A percentile compares a stretch with the other conserved stretches of the same genome.
Evolutionary conservation across 2,113 vertebrate genomes (phyloP).

Genomic region (Hippopotamus amphibius): DNA sequence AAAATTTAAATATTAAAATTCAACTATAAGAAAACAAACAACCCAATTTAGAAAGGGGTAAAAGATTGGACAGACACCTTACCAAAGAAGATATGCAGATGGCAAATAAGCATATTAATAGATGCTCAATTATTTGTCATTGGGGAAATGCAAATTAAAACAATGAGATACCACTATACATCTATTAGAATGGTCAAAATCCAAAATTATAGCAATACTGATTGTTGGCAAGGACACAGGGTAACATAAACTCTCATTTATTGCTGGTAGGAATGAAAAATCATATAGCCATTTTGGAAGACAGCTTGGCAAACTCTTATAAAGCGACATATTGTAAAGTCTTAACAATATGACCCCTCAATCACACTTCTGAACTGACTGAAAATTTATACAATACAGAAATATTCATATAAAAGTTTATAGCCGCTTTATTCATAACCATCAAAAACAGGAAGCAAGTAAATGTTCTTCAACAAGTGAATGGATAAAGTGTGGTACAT

Average conservation of each 20-base stretch:
- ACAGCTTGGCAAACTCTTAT: not conserved
- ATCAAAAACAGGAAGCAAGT: not conserved
- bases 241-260: not conserved
- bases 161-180: not conserved
- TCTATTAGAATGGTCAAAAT: not conserved
- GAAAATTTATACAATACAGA: not conserved
- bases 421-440: not conserved
- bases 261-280: not conserved
- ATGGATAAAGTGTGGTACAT: not conserved
- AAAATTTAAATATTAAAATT: slow-evolving; percentile 57
- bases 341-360: not conserved
- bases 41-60: not conserved
- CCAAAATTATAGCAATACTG: not conserved
- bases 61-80: not conserved
- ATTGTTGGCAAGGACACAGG: not conserved
- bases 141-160: slow-evolving; percentile 25
- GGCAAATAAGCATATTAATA: slow-evolving; percentile 28
- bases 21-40: slow-evolving; percentile 13
- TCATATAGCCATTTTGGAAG: not conserved
- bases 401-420: not conserved
- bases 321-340: not conserved
- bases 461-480: not conserved
- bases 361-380: not conserved
- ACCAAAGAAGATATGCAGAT: slow-evolving; percentile 13
- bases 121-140: not conserved